Evolutionary conservation across 2,797 vertebrate species (phyloP), one percentile per base, ranked within the genome.

Genomic region (Lutjanus campechanus): DNA sequence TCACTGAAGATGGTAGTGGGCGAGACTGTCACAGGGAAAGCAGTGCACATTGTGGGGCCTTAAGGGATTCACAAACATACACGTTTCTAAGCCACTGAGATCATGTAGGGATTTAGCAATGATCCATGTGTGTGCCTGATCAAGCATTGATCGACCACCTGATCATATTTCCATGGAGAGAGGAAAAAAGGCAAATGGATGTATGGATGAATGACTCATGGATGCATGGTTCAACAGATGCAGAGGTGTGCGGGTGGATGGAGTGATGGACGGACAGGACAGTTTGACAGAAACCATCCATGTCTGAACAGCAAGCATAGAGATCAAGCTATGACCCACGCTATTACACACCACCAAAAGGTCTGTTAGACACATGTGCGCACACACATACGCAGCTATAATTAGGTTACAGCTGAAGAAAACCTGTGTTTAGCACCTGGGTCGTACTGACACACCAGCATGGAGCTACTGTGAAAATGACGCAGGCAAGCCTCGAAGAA

Each of bases 341-440:
- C 29, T 12, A 75, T 65, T 70, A 64, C 62, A 70, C 25, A 20
- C 15, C 63, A 83, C 54, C 76, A 49, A 76, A 58, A 73, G 43
- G 51, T 7, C 67, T 61, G 49, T 36, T 36, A 61, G 22, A 73
- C 5, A 76, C 56, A 73, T 10, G 56, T 20, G 43, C 56, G 41
- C 19, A 47, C 25, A 49, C 22, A 59, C 29, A 63, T 20, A 20
- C 61, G 76, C 50, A 29, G 44, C 76, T 82, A 76, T 79, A 85
- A 82, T 73, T 81, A 84, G 81, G 63, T 65, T 69, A 66, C 77
- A 77, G 79, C 79, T 75, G 69, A 76, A 76, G 67, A 83, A 76
- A 86, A 79, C 53, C 70, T 67, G 66, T 61, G 71, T 81, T 85
- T 71, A 86, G 83, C 88, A 83, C 83, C 86, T 89, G 84, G 80